Conservation (phyloP, 2,888 invertebrate genomes). For the Hoplodrina ambigua region DNA sequence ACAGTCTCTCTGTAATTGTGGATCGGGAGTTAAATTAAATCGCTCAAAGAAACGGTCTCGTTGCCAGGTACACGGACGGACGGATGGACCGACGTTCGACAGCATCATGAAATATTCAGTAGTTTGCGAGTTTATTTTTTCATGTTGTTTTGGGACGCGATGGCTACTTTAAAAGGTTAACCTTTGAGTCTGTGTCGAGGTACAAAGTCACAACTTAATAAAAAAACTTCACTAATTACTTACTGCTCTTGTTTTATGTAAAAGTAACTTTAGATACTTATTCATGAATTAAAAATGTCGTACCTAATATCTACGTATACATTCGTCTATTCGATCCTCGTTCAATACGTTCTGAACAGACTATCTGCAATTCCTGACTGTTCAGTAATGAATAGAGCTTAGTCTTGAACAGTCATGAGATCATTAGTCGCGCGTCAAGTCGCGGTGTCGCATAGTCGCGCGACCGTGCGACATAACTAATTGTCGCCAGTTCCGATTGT, state of each 20-base stretch:
- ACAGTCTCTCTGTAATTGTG: slow-evolving; percentile 79
- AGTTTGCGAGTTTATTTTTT: slow-evolving; percentile 61
- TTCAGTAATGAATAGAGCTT: slow-evolving; percentile 10
- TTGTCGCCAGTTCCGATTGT: slow-evolving; percentile 41
- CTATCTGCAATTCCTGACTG: slow-evolving; percentile 3
- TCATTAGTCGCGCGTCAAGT: slow-evolving; percentile 47
- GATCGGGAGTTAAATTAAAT: slow-evolving; percentile 80
- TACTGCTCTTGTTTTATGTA: background rate
- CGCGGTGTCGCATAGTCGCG: slow-evolving; percentile 37
- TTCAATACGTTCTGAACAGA: too few species aligned
- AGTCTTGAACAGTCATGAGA: slow-evolving; percentile 1
- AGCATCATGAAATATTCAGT: slow-evolving; percentile 61
- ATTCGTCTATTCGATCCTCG: too few species aligned
- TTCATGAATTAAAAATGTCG: slow-evolving; percentile 2
- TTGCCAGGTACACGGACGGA: slow-evolving; percentile 53
- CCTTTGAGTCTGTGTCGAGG: slow-evolving; percentile 18
- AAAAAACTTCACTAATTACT: slow-evolving; percentile 10
- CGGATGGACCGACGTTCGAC: slow-evolving; percentile 28
- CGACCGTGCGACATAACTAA: slow-evolving; percentile 42
- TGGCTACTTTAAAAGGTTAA: slow-evolving; percentile 37
- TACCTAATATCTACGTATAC: background rate
- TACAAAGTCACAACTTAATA: slow-evolving; percentile 36
- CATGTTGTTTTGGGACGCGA: slow-evolving; percentile 50
- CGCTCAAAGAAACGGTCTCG: slow-evolving; percentile 73
- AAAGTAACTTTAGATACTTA: background rate